Base-by-base conservation (phyloP, 2,113 vertebrate species). In the Actenoides lindsayi region DNA sequence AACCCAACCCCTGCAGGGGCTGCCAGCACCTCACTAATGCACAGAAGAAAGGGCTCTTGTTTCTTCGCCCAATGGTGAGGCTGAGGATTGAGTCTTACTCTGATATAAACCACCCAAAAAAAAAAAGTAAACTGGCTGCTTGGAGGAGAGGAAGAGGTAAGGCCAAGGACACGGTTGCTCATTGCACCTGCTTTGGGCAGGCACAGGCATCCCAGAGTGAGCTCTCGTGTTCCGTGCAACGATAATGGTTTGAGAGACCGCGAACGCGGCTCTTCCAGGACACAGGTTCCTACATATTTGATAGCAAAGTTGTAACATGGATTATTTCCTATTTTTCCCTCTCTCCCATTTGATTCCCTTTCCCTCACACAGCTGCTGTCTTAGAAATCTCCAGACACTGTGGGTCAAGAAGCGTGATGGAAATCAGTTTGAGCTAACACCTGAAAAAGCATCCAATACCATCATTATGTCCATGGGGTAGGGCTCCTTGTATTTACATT, bases 251-350 rank as follows among this genome's bases (percentile, higher is more conserved):
- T 33, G 56, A 50, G 81, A 93, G 60, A 44, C 19, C 65, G 77
- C 10, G 60, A 91, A 12, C 67, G 54, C 44, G 31, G 69, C 56
- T 75, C 89, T 95, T 85, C 62, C 54, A 94, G 74, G 54, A 69
- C 37, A 24, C 1, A 10, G 28, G 10, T 27, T 96, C 69, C 69
- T 96, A 28, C 83, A 93, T 95, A 93, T 93, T 95, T 97, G 70
- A 95, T 83, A 44, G 67, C 12, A 46, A 65, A 53, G 56, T 57
- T 91, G 77, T 37, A 71, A 46, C 33, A 16, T 12, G 41, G 71
- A n/a, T 53, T 54, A 20, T 51, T 91, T 95, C 78, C 74, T 42
- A 53, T 73, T 77, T 79, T 50, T 18, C 51, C 71, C 44, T 51
- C 84, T 59, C 50, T 87, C 35, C 48, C 57, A 37, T 79, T 77